Base-by-base conservation (phyloP, 2,113 vertebrate species). In the Cyanoderma ruficeps region DNA sequence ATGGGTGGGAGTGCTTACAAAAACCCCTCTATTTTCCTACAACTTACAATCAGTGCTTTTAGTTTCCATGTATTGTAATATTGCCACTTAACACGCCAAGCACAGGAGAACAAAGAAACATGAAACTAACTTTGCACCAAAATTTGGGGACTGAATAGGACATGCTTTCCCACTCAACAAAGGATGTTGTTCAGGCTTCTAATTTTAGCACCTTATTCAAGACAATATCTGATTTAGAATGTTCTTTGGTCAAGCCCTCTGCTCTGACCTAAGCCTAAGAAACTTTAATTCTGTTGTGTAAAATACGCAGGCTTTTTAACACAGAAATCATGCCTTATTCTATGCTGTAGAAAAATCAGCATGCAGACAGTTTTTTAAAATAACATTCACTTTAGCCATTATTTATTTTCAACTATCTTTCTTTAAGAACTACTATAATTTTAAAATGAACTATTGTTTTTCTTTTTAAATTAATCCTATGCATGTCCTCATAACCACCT, bases 1-100 rank as follows among this genome's bases (percentile, higher is more conserved):
- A 95, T 90, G 93, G 94, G 94, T 96, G 92, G 96, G 96, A 97
- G 92, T 61, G 80, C 92, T 94, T 65, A 89, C 64, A 93, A 93
- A 96, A 95, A 14, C 27, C 80, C 76, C 75, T 92, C 76, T 96
- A 92, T 93, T 97, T 96, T 89, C 82, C 76, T 89, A 75, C 88
- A 89, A 92, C 80, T 96, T 61, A 90, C 76, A 96, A 95, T 90
- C 94, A 92, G 33, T 81, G 90, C 92, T 94, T 95, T 93, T 89
- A 41, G 90, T 81, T 94, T 90, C 88, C 72, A 68, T 4, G 46
- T 74, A 89, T 92, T 95, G 69, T 75, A 87, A 84, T 10, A 13
- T 46, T 94, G 71, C 85, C 80, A 93, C 83, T 94, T 95, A 83
- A 75, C 61, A 81, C 15, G 4, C 59, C 63, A 53, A 78, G 86